Percentiles rank a stretch among this genome's conserved stretches.
Evolutionary conservation across 2,797 vertebrate genomes (phyloP).

Genomic region (Phrynocephalus forsythii): DNA sequence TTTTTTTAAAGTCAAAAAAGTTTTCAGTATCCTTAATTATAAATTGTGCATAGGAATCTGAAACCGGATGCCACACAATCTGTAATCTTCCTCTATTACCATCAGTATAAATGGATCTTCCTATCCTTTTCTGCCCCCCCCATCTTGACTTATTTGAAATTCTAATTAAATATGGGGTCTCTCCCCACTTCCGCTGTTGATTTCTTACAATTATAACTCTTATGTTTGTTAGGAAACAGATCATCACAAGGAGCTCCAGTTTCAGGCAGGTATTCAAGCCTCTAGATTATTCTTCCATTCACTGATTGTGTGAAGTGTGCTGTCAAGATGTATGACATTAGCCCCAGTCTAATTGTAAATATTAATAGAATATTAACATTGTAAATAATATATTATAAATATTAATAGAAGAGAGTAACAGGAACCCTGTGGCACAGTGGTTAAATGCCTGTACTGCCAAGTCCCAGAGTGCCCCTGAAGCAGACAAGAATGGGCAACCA

Average conservation of each 20-base stretch:
- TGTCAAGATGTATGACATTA: slow-evolving; percentile 65
- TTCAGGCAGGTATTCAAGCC: slow-evolving; percentile 41
- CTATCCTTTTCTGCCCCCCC: not conserved
- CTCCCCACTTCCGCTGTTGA: not conserved
- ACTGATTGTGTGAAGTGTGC: slow-evolving; percentile 60
- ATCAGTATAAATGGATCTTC: slow-evolving; percentile 17
- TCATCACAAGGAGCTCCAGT: not conserved
- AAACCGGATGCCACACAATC: slow-evolving; percentile 45
- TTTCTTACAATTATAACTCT: not conserved
- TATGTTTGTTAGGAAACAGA: slow-evolving; percentile 33
- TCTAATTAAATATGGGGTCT: not conserved
- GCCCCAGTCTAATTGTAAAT: slow-evolving; percentile 55
- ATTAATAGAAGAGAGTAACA: slow-evolving; percentile 57
- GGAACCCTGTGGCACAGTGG: slow-evolving; percentile 4
- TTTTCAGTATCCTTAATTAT: slow-evolving; percentile 46
- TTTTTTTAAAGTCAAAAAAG: slow-evolving; percentile 55
- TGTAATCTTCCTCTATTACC: slow-evolving; percentile 22
- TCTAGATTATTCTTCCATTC: slow-evolving; percentile 48
- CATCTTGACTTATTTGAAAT: not conserved
- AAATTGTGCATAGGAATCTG: slow-evolving; percentile 55
- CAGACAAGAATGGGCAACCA: not conserved
- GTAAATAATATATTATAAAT: slow-evolving; percentile 45
- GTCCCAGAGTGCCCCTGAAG: too few relatives aligned
- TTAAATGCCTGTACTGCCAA: too few relatives aligned
- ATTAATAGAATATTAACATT: too few relatives aligned